Evolutionary conservation across 2,797 vertebrate species (phyloP), one percentile per base, ranked within the genome.

Genomic region (Austrolebias charrua): DNA sequence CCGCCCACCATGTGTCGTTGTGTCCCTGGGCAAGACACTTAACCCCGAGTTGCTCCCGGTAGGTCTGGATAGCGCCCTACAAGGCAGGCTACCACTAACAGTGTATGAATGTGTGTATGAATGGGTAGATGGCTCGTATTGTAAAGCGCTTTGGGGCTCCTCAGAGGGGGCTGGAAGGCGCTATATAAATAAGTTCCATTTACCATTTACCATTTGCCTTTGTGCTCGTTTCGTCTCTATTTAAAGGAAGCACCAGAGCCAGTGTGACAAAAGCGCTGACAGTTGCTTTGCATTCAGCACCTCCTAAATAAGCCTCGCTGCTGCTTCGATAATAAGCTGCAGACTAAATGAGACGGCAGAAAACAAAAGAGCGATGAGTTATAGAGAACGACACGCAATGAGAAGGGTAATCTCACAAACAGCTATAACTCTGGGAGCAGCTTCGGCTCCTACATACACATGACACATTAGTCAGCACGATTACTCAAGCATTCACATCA

Each of bases 391-490:
- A 54, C 29, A 58, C 11, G 29, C 20, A 5, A 24, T 3, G 18
- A 24, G 16, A 31, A 38, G 44, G 62, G 63, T 54, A 18, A 60
- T 75, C 74, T 71, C 10, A 20, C 68, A 62, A 66, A 60, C 63
- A 46, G 61, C 56, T 69, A 53, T 69, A 66, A 40, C 38, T 40
- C 38, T 12, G 54, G 57, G 61, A 66, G 58, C 76, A 69, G 73
- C 69, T 65, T 55, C 52, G 55, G 13, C 71, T 64, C 52, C 13
- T 16, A 61, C 65, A 65, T 55, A 70, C 47, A 67, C 43, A 35
- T 10, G 29, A 29, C 45, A n/a, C 13, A 13, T 40, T 12, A 40
- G 48, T 53, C 51, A 28, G 28, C 19, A n/a, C 54, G 24, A 60
- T 54, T 42, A 47, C 50, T 29, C 45, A 33, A 33, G 31, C 38